Conservation (phyloP, 2,888 invertebrate genomes). For the Pedicia rivosa region DNA sequence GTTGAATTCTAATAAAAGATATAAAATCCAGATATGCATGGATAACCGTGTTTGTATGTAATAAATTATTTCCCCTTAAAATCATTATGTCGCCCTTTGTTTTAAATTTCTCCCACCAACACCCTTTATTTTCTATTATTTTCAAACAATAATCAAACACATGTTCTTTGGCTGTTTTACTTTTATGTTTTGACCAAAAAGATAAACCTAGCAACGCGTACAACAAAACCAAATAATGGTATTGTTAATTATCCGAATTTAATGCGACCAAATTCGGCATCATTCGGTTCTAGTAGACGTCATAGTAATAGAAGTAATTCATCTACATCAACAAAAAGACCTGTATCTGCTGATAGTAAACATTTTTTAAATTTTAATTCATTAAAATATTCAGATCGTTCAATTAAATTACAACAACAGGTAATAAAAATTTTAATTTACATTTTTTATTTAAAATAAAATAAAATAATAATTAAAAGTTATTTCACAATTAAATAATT, state of each 20-base stretch:
- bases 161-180: neutral
- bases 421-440: neutral
- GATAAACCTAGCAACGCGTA: conserved; percentile 30
- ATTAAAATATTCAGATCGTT: neutral
- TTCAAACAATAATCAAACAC: neutral
- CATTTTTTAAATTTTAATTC: conserved; percentile 11
- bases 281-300: conserved; percentile 16
- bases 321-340: conserved; percentile 21
- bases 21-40: too few relatives aligned
- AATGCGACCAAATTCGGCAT: conserved; percentile 26
- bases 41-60: too few relatives aligned
- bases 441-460: too few relatives aligned
- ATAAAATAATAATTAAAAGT: neutral
- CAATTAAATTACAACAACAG: neutral
- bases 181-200: conserved; percentile 12
- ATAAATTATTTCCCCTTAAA: too few relatives aligned
- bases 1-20: too few relatives aligned
- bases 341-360: conserved; percentile 29
- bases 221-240: conserved; percentile 20
- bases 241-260: conserved; percentile 21
- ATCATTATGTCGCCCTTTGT: too few relatives aligned
- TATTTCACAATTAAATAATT: neutral
- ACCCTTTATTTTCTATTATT: too few relatives aligned
- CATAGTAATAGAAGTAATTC: neutral
- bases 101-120: too few relatives aligned